A percentile compares a stretch with the other conserved stretches of the same genome.
Conservation (phyloP, 2,113 vertebrate genomes). For the Epinephelus moara region DNA sequence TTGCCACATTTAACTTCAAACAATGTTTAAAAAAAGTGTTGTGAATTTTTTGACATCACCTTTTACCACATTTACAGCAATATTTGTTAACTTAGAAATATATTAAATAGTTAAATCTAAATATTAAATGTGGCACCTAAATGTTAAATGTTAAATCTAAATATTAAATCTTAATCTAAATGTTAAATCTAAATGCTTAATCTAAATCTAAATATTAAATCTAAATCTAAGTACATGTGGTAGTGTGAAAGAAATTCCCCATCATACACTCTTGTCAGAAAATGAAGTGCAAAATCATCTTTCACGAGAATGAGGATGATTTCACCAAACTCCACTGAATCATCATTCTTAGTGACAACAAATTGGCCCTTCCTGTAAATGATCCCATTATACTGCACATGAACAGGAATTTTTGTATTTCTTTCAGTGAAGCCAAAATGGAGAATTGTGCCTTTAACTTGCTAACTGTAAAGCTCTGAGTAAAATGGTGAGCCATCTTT, state of each 20-base stretch:
- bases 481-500: slow-evolving; percentile 51
- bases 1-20: no score
- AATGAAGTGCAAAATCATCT: slow-evolving; percentile 5
- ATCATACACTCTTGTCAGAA: slow-evolving; percentile 32
- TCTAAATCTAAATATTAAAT: no score
- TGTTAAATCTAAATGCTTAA: no score
- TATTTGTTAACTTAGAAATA: no score
- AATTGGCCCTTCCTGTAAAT: slow-evolving; percentile 50
- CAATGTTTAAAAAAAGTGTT: no score
- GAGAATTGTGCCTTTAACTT: slow-evolving; percentile 40
- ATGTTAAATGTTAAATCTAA: no score
- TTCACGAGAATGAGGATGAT: slow-evolving; percentile 49
- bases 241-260: slow-evolving; percentile 41
- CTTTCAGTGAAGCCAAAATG: slow-evolving; percentile 55
- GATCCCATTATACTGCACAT: slow-evolving; percentile 49
- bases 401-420: slow-evolving; percentile 49
- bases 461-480: slow-evolving; percentile 45
- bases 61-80: no score
- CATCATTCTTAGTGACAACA: slow-evolving; percentile 34
- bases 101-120: no score
- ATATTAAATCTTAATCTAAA: no score
- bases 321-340: slow-evolving; percentile 51
- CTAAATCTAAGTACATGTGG: slow-evolving; percentile 31
- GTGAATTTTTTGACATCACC: no score
- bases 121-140: no score